Evolutionary conservation across 2,888 invertebrate genomes (phyloP).

Genomic region (Drosophila trichaetosa): DNA sequence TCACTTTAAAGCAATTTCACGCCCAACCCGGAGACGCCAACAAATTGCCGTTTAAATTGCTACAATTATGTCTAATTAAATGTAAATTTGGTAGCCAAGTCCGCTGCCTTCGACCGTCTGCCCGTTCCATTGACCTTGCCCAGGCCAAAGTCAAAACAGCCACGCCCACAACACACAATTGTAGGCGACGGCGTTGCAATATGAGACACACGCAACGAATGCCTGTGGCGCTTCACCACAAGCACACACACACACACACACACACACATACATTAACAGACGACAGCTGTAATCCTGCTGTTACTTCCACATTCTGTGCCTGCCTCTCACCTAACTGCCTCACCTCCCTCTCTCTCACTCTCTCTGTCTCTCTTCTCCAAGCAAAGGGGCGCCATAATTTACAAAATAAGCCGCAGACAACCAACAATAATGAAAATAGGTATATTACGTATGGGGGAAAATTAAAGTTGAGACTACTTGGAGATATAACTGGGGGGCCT

Average conservation of each 20-base stretch:
- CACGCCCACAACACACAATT: constrained; percentile 34
- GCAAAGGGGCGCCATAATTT: constrained; percentile 59
- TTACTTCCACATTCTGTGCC: constrained; percentile 31
- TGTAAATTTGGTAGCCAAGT: constrained; percentile 61
- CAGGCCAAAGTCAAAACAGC: constrained; percentile 50
- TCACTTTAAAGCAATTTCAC: constrained; percentile 42
- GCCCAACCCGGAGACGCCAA: background rate
- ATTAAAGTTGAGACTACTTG: constrained; percentile 1
- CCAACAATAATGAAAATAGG: constrained; percentile 34
- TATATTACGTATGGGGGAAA: constrained; percentile 22
- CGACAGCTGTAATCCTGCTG: constrained; percentile 56
- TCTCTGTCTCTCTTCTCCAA: background rate
- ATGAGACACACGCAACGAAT: constrained; percentile 6
- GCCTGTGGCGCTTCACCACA: constrained; percentile 15
- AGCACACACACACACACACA: background rate
- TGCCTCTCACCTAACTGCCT: constrained; percentile 20
- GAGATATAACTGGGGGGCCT: constrained; percentile 20
- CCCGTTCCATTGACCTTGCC: constrained; percentile 52
- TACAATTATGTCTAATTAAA: constrained; percentile 75
- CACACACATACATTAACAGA: constrained; percentile 14
- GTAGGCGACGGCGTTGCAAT: constrained; percentile 22
- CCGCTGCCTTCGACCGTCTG: constrained; percentile 9
- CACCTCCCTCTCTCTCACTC: background rate
- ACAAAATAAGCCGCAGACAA: constrained; percentile 74
- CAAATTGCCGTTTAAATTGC: constrained; percentile 63